Evolutionary conservation across 30 jellyfish, hydroid and myxozoan genomes (phyloP).

Genomic region (Hydractinia symbiolongicarpus): DNA sequence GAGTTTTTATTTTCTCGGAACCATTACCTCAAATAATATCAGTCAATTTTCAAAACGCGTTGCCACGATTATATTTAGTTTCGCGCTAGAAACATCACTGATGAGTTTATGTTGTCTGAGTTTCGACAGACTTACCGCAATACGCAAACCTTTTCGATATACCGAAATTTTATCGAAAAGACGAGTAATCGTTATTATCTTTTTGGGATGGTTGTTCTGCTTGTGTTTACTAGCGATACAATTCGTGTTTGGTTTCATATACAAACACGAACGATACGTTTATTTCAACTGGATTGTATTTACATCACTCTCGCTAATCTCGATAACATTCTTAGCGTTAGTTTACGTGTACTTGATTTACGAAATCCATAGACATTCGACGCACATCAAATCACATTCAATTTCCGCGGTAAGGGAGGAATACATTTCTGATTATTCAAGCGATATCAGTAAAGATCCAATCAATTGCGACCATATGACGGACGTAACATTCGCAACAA

Average conservation of each 20-base stretch:
- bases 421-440: background rate
- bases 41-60: conserved; percentile 14
- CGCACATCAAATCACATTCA: conserved; percentile 21
- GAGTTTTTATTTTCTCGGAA: conserved; percentile 29
- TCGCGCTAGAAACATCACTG: conserved; percentile 27
- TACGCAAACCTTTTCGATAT: conserved; percentile 32
- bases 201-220: conserved; percentile 30
- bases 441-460: conserved; percentile 3
- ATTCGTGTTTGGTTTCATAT: conserved; percentile 25
- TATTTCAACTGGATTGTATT: conserved; percentile 31
- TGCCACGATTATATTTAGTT: conserved; percentile 27
- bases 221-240: conserved; percentile 24
- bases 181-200: conserved; percentile 1
- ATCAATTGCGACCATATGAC: conserved; percentile 9
- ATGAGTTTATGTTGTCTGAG: conserved; percentile 33
- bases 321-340: conserved; percentile 4
- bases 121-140: conserved; percentile 27
- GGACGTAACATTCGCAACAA: conserved; percentile 25
- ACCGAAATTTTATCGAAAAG: conserved; percentile 24
- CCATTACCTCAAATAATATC: background rate
- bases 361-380: conserved; percentile 28
- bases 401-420: conserved; percentile 13
- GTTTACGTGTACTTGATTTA: conserved; percentile 22
- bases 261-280: conserved; percentile 16
- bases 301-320: background rate